Percentiles rank a stretch among this genome's conserved stretches.
Conservation (phyloP, 2,113 vertebrate species). For the Mormoops blainvillei region DNA sequence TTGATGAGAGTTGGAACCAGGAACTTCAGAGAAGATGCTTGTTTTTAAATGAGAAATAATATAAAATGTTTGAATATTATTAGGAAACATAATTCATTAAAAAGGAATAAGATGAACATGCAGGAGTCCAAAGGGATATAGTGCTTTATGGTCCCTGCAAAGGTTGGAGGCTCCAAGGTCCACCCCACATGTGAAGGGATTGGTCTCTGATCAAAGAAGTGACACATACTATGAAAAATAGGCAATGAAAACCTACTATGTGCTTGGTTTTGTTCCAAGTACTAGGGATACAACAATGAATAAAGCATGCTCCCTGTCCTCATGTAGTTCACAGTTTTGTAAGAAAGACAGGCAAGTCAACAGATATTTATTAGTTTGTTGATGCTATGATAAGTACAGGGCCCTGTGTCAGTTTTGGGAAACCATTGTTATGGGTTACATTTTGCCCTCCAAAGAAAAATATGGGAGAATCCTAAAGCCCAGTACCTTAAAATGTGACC, state of each 20-base stretch:
- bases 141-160: neutral
- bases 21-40: neutral
- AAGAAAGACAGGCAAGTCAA: neutral
- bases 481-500: neutral
- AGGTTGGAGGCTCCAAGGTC: neutral
- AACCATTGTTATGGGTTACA: neutral
- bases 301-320: neutral
- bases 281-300: neutral
- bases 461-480: neutral
- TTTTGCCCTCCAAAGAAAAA: neutral
- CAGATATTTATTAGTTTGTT: conserved; percentile 27
- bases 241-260: neutral
- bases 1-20: neutral
- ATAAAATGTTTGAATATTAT: neutral
- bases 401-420: neutral
- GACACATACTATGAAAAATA: neutral
- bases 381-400: neutral
- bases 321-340: neutral
- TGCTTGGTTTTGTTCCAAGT: conserved; percentile 38
- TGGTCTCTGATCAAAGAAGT: neutral
- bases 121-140: neutral
- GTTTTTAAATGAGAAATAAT: neutral
- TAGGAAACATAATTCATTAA: conserved; percentile 8
- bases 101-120: neutral
- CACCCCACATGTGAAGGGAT: neutral